These are phyloP conservation scores for Chloropsis hardwickii DNA, from an alignment of 2,113 vertebrate species.

Conservation along the genomic window DNA sequence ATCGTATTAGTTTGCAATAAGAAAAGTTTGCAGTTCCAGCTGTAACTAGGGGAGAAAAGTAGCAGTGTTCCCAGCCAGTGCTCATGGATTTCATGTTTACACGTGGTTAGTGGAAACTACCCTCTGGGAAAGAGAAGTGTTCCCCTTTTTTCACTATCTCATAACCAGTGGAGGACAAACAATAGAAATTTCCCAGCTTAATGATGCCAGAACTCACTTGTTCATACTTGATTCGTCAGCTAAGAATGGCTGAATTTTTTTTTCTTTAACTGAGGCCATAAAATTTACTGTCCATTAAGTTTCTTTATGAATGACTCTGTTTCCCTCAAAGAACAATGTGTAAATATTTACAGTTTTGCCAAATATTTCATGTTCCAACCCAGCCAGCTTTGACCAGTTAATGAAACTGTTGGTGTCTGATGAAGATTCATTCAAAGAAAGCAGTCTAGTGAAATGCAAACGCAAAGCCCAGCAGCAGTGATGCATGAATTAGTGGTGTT, in stretches of 20 bases:
- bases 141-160: background rate
- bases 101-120: background rate
- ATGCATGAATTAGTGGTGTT: background rate
- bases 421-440: constrained; percentile 12
- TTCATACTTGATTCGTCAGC: background rate
- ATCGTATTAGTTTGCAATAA: background rate
- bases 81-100: background rate
- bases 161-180: background rate
- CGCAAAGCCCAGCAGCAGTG: background rate
- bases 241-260: background rate
- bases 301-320: background rate
- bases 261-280: background rate
- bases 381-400: constrained; percentile 6
- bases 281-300: background rate
- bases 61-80: background rate
- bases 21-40: background rate
- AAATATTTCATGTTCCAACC: background rate
- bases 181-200: background rate
- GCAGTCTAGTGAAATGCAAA: background rate
- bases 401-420: background rate
- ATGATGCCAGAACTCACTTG: background rate
- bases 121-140: background rate
- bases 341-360: background rate
- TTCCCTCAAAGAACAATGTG: background rate
- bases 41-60: background rate